phyloP scores from a whole-genome alignment of 2,113 vertebrate genomes.

The Naja naja region DNA sequence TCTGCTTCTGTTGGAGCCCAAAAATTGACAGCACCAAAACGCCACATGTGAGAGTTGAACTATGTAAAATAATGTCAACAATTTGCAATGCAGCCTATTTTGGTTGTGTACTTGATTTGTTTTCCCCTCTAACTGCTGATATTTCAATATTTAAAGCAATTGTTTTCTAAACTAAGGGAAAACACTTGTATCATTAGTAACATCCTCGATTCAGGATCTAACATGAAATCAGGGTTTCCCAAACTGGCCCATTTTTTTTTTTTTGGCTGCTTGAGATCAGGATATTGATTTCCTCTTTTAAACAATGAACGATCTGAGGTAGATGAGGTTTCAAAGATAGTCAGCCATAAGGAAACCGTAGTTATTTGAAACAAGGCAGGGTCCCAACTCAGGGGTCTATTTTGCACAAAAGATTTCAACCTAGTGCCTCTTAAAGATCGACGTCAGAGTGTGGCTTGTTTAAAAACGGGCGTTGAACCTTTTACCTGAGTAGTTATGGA shows the following conservation, averaged over 20 bases:
- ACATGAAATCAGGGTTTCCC: neutral
- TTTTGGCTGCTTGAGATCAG: neutral
- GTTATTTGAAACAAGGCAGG: neutral
- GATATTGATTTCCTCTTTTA: neutral
- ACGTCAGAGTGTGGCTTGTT: neutral
- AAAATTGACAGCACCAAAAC: neutral
- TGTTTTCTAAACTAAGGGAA: neutral
- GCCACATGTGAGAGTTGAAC: neutral
- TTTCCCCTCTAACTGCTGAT: neutral
- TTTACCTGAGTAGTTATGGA: no score
- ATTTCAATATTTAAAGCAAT: neutral
- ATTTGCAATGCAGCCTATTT: neutral
- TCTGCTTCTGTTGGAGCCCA: neutral
- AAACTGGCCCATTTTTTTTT: neutral
- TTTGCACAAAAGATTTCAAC: neutral
- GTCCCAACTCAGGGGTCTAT: neutral
- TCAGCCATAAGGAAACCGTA: neutral
- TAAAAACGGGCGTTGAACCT: neutral
- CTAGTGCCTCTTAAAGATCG: neutral
- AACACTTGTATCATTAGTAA: neutral
- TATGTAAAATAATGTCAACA: neutral
- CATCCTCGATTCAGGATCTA: neutral
- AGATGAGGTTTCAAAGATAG: neutral
- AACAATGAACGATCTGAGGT: neutral
- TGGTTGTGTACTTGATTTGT: neutral